These are phyloP conservation scores for Danionella dracula DNA, from an alignment of 2,797 vertebrate genomes.

Conservation along the genomic window DNA sequence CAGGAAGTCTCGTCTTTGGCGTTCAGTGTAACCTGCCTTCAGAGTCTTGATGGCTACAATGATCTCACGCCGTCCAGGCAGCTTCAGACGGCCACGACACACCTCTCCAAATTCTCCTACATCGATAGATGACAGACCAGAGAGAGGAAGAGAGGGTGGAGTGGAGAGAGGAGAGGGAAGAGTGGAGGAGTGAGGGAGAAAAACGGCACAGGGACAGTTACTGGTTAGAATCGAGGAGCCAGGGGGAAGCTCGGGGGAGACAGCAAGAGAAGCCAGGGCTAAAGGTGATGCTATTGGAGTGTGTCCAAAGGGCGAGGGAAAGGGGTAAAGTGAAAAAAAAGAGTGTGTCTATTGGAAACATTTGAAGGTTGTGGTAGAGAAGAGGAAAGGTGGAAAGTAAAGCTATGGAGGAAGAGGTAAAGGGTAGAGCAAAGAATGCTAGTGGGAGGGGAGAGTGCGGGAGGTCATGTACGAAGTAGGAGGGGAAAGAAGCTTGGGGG, in stretches of 20 bases:
- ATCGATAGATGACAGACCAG: conserved; percentile 50
- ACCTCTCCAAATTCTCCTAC: conserved; percentile 97
- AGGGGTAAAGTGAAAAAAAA: not conserved
- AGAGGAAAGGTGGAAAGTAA: conserved; percentile 4
- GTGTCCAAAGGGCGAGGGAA: not conserved
- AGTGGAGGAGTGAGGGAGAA: conserved; percentile 62
- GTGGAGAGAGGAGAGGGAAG: conserved; percentile 59
- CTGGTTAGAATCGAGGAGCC: conserved; percentile 52
- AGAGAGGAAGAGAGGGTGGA: conserved; percentile 46
- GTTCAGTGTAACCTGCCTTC: conserved; percentile 95
- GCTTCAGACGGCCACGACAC: conserved; percentile 92
- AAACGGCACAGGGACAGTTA: conserved; percentile 52
- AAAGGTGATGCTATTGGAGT: conserved; percentile 22
- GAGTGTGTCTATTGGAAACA: not conserved
- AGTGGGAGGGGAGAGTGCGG: conserved; percentile 54
- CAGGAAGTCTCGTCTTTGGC: conserved; percentile 92
- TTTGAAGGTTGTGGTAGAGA: not conserved
- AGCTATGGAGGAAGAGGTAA: not conserved
- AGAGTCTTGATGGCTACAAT: conserved; percentile 97
- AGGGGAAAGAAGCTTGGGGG: conserved; percentile 67
- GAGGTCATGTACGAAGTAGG: conserved; percentile 54
- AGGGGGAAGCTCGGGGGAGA: conserved; percentile 40
- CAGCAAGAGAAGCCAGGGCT: conserved; percentile 62
- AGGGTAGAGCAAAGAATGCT: conserved; percentile 31
- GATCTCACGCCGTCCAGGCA: conserved; percentile 91